Percentiles rank a stretch among this genome's conserved stretches.
phyloP scores from a whole-genome alignment of 2,797 vertebrate species.

The Ptychobarbus kaznakovi region DNA sequence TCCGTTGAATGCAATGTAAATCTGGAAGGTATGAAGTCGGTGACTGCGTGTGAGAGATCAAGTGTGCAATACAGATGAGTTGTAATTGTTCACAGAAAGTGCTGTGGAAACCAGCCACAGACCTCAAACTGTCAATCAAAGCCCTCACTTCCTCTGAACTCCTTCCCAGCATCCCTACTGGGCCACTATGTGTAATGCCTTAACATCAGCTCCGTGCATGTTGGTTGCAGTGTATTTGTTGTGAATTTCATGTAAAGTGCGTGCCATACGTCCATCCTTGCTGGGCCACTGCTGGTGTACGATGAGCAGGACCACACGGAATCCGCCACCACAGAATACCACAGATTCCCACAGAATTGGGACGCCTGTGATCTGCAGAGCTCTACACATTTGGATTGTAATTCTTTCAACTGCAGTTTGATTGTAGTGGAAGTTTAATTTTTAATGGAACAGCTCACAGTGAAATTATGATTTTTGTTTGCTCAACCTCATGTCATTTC shows the following conservation, averaged over 20 bases:
- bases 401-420: slow-evolving; percentile 29
- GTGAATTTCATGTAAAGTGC: slow-evolving; percentile 59
- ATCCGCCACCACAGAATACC: background rate
- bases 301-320: slow-evolving; percentile 18
- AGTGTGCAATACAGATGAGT: slow-evolving; percentile 65
- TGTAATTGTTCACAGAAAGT: slow-evolving; percentile 76
- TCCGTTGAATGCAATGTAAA: slow-evolving; percentile 15
- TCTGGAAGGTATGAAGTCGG: slow-evolving; percentile 53
- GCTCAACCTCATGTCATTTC: background rate
- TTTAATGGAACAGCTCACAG: background rate
- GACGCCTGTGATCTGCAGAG: background rate
- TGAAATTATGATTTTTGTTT: no score
- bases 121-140: slow-evolving; percentile 76
- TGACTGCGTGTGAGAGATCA: slow-evolving; percentile 64
- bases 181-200: slow-evolving; percentile 58
- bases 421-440: background rate
- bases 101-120: slow-evolving; percentile 75
- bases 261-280: slow-evolving; percentile 59
- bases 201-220: slow-evolving; percentile 58
- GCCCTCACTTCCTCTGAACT: slow-evolving; percentile 64
- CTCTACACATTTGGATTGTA: slow-evolving; percentile 40
- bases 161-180: slow-evolving; percentile 36
- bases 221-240: slow-evolving; percentile 62
- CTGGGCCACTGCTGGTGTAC: slow-evolving; percentile 67
- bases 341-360: background rate